Percentiles rank a stretch among this genome's conserved stretches.
Evolutionary conservation across 2,113 vertebrate species (phyloP).

Genomic region (Tautogolabrus adspersus): DNA sequence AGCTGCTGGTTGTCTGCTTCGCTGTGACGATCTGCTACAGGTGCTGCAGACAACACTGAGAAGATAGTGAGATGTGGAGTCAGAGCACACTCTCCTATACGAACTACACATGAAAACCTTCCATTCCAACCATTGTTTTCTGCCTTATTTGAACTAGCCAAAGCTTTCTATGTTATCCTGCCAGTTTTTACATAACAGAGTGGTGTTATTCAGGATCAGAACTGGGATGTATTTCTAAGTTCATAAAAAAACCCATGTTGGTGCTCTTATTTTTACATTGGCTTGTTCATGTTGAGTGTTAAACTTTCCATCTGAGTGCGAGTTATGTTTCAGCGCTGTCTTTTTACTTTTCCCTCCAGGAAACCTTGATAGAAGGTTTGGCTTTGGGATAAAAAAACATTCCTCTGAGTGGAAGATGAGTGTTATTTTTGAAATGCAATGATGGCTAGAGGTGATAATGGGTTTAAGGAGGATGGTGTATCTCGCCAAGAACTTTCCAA

Average conservation of each 20-base stretch:
- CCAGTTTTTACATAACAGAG: conserved; percentile 3
- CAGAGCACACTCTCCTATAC: too few relatives aligned
- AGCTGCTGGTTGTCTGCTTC: too few relatives aligned
- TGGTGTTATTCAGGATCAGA: not conserved
- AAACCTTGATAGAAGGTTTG: not conserved
- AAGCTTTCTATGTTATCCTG: not conserved
- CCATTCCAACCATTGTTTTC: too few relatives aligned
- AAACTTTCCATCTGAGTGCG: conserved; percentile 8
- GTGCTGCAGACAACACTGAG: too few relatives aligned
- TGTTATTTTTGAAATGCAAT: conserved; percentile 20
- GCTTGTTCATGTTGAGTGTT: not conserved
- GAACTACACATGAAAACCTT: too few relatives aligned
- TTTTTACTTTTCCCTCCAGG: not conserved
- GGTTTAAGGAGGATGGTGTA: not conserved
- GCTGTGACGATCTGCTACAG: too few relatives aligned
- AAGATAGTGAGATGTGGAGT: too few relatives aligned
- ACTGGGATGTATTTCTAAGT: not conserved
- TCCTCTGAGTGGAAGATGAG: not conserved
- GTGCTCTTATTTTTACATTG: not conserved
- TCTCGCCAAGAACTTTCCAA: conserved; percentile 14
- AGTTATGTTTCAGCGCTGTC: conserved; percentile 5
- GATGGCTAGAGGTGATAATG: conserved; percentile 2
- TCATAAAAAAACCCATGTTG: not conserved
- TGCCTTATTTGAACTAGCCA: not conserved
- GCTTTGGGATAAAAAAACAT: not conserved